These are phyloP conservation scores for Geopemphigus sp. DNA, from an alignment of 1,140 invertebrate species.

Conservation along the genomic window DNA sequence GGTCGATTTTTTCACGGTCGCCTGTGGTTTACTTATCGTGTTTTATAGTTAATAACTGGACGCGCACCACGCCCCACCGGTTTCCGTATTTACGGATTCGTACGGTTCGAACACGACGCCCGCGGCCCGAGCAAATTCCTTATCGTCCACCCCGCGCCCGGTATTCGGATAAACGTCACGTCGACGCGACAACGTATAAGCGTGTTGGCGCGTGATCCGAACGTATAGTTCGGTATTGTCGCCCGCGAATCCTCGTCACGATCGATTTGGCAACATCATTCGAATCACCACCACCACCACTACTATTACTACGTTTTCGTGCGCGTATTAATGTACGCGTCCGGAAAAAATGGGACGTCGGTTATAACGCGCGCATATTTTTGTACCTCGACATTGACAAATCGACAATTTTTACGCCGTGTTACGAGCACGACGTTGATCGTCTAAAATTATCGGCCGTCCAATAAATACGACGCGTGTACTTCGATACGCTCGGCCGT, in stretches of 20 bases:
- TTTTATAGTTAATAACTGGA: too few relatives aligned
- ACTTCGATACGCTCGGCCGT: too few relatives aligned
- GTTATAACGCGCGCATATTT: not conserved
- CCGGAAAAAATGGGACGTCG: not conserved
- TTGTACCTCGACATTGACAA: conserved; percentile 33
- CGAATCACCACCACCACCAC: not conserved
- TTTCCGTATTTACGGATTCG: too few relatives aligned
- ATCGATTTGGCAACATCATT: conserved; percentile 32
- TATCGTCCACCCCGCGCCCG: too few relatives aligned
- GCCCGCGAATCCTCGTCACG: conserved; percentile 14
- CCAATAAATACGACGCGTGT: too few relatives aligned
- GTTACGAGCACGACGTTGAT: not conserved
- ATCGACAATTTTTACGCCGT: not conserved
- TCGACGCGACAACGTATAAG: too few relatives aligned
- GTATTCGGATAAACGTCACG: not conserved
- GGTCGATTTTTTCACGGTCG: too few relatives aligned
- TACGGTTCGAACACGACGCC: too few relatives aligned
- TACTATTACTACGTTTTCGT: too few relatives aligned
- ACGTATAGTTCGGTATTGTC: not conserved
- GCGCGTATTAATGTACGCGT: not conserved
- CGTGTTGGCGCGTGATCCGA: not conserved
- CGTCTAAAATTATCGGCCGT: not conserved
- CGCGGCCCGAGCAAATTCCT: too few relatives aligned
- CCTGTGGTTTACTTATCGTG: too few relatives aligned
- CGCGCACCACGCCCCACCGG: too few relatives aligned